Evolutionary conservation across 2,113 vertebrate species (phyloP), one percentile per base, ranked within the genome.

Genomic region (Pachyramphus minor): DNA sequence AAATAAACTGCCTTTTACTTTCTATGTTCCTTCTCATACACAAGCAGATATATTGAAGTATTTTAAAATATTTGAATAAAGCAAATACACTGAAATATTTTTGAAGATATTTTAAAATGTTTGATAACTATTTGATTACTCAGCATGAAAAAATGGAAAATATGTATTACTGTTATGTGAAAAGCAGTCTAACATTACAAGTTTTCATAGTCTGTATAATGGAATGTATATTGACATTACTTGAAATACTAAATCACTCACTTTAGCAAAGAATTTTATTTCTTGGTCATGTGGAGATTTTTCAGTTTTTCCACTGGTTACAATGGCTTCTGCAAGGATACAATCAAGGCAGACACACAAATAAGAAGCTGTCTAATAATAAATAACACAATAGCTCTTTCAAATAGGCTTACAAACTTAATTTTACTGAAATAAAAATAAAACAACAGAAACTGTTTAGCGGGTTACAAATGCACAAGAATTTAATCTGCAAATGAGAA

Each of bases 221-320:
- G 12, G 22, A 91, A 75, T 11, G 4, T 39, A 47, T 37, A 50
- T 12, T 6, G 28, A 47, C 9, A 25, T 75, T 67, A 39, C 33
- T 66, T 73, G 24, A 92, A 91, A 42, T 44, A 81, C 15, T 56
- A 30, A 63, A 66, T 74, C 42, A 90, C 98, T 98, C 96, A 99
- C 99, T 98, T 99, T 99, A 91, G 99, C 99, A 97, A 99, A 99
- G 97, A 99, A 99, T 97, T 99, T 99, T 97, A 99, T 99, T 97
- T 99, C 99, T 75, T 99, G 99, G 72, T 99, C 99, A 83, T 99
- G 99, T 89, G 99, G 99, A 31, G 99, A 99, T 75, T 98, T 98
- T 96, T 99, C 99, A 6, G 98, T 99, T 98, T 99, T 99, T 37
- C 99, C 99, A 91, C 98, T 99, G 87, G 98, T 98, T 73, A 99